These are phyloP conservation scores for Drosophila bocqueti DNA, from an alignment of 1,140 invertebrate genomes.

Conservation along the genomic window DNA sequence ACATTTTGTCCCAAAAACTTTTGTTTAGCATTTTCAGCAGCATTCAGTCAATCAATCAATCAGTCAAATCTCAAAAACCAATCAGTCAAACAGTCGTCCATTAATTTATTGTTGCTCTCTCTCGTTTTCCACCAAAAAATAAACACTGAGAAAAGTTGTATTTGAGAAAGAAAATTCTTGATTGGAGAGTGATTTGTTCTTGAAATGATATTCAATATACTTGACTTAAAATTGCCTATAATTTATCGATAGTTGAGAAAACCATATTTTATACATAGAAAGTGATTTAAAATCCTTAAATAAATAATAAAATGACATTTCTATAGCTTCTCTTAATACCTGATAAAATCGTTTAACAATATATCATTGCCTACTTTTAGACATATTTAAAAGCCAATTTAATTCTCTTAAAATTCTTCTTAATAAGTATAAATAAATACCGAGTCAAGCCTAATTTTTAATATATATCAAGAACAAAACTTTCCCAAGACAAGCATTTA, in stretches of 20 bases:
- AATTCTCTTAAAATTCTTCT: not conserved
- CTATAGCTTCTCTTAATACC: not conserved
- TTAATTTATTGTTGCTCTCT: conserved; percentile 70
- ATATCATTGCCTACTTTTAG: not conserved
- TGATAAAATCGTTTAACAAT: not conserved
- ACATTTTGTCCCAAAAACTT: conserved; percentile 30
- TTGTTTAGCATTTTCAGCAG: conserved; percentile 75
- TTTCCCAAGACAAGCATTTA: not conserved
- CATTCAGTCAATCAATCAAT: conserved; percentile 60
- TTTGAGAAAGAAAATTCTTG: not conserved
- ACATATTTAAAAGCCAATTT: not conserved
- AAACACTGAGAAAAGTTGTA: conserved; percentile 1
- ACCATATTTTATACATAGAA: not conserved
- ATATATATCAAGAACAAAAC: not conserved
- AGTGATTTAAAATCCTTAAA: not conserved
- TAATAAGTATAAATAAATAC: not conserved
- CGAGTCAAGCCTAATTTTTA: not conserved
- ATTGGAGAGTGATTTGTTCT: not conserved
- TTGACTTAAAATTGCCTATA: no score
- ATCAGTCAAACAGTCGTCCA: conserved; percentile 78
- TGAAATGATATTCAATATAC: not conserved
- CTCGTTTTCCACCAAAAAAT: conserved; percentile 15
- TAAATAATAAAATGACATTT: not conserved
- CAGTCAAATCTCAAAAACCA: conserved; percentile 58
- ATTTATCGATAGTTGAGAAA: no score